Evolutionary conservation across 37 sponge, comb jelly and placozoan species (phyloP), one percentile per base, ranked within the genome.

Genomic region (Tethya wilhelma): DNA sequence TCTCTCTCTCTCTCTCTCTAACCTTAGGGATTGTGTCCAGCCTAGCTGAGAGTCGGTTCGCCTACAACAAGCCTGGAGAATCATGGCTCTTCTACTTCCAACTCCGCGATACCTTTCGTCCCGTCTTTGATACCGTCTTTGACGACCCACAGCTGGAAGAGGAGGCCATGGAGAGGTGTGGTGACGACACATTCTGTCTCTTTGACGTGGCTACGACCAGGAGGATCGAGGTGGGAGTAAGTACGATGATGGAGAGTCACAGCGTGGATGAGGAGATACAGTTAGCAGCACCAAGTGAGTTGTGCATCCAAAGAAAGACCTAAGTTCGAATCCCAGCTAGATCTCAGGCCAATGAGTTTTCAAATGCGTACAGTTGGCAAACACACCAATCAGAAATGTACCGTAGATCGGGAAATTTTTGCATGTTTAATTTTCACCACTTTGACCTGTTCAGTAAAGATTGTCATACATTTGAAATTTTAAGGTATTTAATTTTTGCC

Each of bases 171-270:
- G 64, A 44, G 3, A 33, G 80, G 0, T 87, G 88, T 75, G 64
- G 56, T 36, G 46, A 69, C 44, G 80, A 81, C 44, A 25, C 8
- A 12, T 81, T 74, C 25, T 87, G 88, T 68, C 58, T 75, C 64
- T 87, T 59, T 75, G 88, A 87, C 44, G 44, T 87, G 33, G 81
- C 88, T 26, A 64, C 78, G 12, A 87, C 88, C 29, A 74, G 76
- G 2, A 66, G 76, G 37, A 40, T 72, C 29, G 82, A 87, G 26
- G 68, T 87, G 36, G 88, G 82, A 28, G 11, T 69, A 42, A 25
- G 77, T 4, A 87, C 88, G 31, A 45, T 75, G 59, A 0, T 4
- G 32, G 78, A 77, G 76, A 65, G 75, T 22, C 26, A 44, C 22
- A 41, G 32, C 23, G 42, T 80, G 36, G 73, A 80, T 14, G 69